Percentiles rank a stretch among this genome's conserved stretches.
phyloP scores from a whole-genome alignment of 2,113 vertebrate genomes.

The Protomyctophum bolini region DNA sequence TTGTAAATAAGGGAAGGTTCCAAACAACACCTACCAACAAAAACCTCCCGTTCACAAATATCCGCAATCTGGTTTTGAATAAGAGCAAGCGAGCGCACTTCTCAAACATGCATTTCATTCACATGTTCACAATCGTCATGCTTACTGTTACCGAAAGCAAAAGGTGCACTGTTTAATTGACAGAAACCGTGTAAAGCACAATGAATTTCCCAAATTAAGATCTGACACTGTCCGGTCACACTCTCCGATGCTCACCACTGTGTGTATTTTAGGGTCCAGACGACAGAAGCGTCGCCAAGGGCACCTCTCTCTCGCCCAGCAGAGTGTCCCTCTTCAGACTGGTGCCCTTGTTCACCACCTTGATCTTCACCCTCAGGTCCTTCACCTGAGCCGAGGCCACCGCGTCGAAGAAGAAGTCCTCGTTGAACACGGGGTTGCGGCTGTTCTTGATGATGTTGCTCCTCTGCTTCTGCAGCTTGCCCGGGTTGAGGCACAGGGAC shows the following conservation, averaged over 20 bases:
- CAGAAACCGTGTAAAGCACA: constrained; percentile 44
- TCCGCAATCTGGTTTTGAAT: neutral
- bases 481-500: constrained; percentile 90
- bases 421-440: constrained; percentile 94
- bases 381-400: constrained; percentile 84
- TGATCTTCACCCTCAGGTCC: constrained; percentile 91
- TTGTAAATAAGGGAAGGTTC: constrained; percentile 6
- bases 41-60: constrained; percentile 11
- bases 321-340: constrained; percentile 93
- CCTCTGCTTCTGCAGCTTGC: constrained; percentile 95
- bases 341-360: constrained; percentile 97
- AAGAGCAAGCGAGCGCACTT: neutral
- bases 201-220: neutral
- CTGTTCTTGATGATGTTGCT: constrained; percentile 98
- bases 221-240: neutral
- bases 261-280: constrained; percentile 71
- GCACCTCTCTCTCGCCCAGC: constrained; percentile 92
- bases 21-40: neutral
- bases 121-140: neutral
- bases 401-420: constrained; percentile 97
- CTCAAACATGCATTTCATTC: neutral
- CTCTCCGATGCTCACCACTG: too few relatives aligned
- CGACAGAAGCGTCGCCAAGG: constrained; percentile 84
- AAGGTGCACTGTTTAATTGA: neutral
- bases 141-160: neutral